phyloP scores from a whole-genome alignment of 2,797 vertebrate species.

The Brachyrhaphis roseni region DNA sequence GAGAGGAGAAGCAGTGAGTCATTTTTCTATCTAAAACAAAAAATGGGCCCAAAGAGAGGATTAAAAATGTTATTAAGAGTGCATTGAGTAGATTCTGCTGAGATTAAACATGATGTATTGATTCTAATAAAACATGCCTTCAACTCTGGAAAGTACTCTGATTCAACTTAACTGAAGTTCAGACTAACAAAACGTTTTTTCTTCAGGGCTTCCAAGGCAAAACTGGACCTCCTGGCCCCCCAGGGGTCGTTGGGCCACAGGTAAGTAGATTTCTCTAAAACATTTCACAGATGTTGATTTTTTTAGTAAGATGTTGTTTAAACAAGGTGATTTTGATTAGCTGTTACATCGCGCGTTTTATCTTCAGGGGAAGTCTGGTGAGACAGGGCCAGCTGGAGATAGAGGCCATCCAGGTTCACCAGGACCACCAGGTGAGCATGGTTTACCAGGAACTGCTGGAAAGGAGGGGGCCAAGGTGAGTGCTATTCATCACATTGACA shows the following conservation, averaged over 20 bases:
- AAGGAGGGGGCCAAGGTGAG: constrained; percentile 92
- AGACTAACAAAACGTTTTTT: constrained; percentile 31
- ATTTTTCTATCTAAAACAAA: constrained; percentile 23
- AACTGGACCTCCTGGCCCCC: constrained; percentile 88
- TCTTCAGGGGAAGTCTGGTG: constrained; percentile 90
- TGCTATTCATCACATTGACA: constrained; percentile 40
- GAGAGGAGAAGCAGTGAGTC: constrained; percentile 91
- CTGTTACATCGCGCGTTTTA: neutral
- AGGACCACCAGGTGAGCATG: constrained; percentile 91
- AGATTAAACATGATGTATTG: constrained; percentile 9
- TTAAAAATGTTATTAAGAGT: neutral
- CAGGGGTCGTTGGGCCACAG: constrained; percentile 93
- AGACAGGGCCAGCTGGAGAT: constrained; percentile 89
- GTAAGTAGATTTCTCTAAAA: constrained; percentile 63
- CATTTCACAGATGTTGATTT: neutral
- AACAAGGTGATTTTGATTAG: neutral
- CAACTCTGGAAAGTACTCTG: neutral
- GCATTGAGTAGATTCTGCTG: constrained; percentile 4
- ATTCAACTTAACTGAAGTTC: constrained; percentile 19
- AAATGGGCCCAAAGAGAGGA: neutral
- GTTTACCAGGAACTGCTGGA: constrained; percentile 90
- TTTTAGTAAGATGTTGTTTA: neutral
- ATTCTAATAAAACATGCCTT: constrained; percentile 17
- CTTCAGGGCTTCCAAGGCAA: constrained; percentile 93
- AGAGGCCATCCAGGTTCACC: constrained; percentile 92